Conservation (phyloP, 1,140 invertebrate species). For the Drosophila baimaii region DNA sequence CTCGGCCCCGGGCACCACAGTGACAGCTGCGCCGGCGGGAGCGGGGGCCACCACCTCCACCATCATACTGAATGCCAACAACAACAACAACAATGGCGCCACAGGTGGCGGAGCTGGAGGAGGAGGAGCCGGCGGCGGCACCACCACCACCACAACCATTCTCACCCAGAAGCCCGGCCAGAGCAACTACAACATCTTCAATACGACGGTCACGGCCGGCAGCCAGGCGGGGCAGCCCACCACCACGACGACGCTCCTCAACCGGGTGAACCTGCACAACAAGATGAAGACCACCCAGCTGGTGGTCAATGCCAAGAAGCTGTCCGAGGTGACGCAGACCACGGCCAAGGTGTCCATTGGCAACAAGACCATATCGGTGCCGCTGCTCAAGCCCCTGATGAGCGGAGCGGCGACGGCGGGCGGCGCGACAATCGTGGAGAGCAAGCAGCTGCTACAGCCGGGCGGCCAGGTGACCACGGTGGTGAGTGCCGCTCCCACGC, state of each 20-base stretch:
- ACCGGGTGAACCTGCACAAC: conserved; percentile 62
- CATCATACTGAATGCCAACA: conserved; percentile 30
- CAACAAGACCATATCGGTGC: conserved; percentile 87
- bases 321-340: conserved; percentile 75
- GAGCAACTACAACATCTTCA: conserved; percentile 61
- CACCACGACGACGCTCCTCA: conserved; percentile 51
- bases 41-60: conserved; percentile 1
- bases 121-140: neutral
- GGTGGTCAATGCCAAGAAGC: conserved; percentile 74
- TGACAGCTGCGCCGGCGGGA: neutral
- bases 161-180: conserved; percentile 45
- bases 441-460: conserved; percentile 55
- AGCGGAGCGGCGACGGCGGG: conserved; percentile 60
- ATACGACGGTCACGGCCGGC: conserved; percentile 24
- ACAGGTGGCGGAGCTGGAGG: conserved; percentile 16
- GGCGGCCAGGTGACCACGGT: conserved; percentile 42
- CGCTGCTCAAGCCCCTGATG: conserved; percentile 85
- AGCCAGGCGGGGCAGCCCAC: conserved; percentile 25
- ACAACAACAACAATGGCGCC: conserved; percentile 38
- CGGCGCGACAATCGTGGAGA: conserved; percentile 67
- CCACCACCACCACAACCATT: conserved; percentile 30
- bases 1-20: conserved; percentile 1
- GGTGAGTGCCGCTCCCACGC: conserved; percentile 6
- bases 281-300: conserved; percentile 69
- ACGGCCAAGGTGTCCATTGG: conserved; percentile 86